Evolutionary conservation across 2,888 invertebrate species (phyloP).

Genomic region (Dugesia japonica): DNA sequence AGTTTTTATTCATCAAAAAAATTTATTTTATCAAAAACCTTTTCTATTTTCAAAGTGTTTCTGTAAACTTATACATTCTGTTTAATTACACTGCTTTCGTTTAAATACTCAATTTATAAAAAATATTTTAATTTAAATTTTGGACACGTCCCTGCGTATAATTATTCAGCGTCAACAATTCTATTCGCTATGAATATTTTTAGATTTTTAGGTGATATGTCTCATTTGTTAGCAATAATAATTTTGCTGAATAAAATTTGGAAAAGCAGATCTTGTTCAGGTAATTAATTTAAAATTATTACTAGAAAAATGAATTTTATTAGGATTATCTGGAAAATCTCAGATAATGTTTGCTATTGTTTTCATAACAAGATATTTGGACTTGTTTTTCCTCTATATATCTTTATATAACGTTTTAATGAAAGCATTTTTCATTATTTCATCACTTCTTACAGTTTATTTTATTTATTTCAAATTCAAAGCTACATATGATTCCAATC

Average conservation of each 20-base stretch:
- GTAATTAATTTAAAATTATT: background rate
- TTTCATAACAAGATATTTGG: constrained; percentile 74
- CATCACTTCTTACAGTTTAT: constrained; percentile 58
- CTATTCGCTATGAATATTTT: constrained; percentile 21
- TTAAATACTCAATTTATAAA: background rate
- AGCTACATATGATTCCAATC: constrained; percentile 31
- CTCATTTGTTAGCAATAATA: background rate
- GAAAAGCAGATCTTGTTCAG: constrained; percentile 2
- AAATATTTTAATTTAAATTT: background rate
- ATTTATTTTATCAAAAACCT: too few species aligned
- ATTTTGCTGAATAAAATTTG: background rate
- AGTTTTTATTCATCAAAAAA: too few species aligned
- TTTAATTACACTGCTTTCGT: too few species aligned
- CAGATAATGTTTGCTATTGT: constrained; percentile 77
- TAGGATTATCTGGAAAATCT: constrained; percentile 80
- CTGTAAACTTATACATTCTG: too few species aligned
- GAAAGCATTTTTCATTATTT: constrained; percentile 74
- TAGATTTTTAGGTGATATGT: background rate
- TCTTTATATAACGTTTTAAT: constrained; percentile 80
- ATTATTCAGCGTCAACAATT: background rate
- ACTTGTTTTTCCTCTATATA: constrained; percentile 73
- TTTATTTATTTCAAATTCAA: constrained; percentile 35
- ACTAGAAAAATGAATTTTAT: constrained; percentile 24
- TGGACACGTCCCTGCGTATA: background rate
- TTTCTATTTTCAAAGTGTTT: too few species aligned